Evolutionary conservation across 2,888 invertebrate species (phyloP).

Genomic region (Chymomyza amoena): DNA sequence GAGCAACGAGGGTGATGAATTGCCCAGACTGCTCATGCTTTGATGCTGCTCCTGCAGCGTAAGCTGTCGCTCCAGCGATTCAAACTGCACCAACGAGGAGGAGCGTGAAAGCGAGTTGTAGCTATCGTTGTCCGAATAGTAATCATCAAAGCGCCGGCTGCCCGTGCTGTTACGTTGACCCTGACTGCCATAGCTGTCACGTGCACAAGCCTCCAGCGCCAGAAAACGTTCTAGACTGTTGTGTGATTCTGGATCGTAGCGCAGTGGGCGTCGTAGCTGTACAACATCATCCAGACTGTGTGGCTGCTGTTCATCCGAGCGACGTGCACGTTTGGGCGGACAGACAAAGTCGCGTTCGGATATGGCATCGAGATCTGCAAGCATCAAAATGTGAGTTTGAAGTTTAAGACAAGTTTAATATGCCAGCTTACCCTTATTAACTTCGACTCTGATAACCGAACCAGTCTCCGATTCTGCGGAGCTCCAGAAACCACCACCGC

Average conservation of each 20-base stretch:
- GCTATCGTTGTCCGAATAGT: constrained; percentile 78
- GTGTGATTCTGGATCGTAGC: constrained; percentile 55
- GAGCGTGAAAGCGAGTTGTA: constrained; percentile 86
- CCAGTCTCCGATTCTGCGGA: constrained; percentile 89
- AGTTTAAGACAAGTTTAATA: background rate
- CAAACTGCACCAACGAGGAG: constrained; percentile 90
- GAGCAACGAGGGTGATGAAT: constrained; percentile 77
- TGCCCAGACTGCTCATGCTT: constrained; percentile 74
- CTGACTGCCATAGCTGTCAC: constrained; percentile 65
- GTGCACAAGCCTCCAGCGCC: constrained; percentile 58
- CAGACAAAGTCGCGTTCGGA: constrained; percentile 88
- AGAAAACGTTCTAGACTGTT: constrained; percentile 71
- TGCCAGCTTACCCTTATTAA: constrained; percentile 74
- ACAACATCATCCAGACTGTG: constrained; percentile 62
- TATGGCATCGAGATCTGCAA: constrained; percentile 77
- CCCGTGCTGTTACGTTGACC: constrained; percentile 67
- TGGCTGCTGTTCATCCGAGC: constrained; percentile 79
- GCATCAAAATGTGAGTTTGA: background rate
- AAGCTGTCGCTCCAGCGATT: constrained; percentile 87
- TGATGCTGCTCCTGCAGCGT: constrained; percentile 80
- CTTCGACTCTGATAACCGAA: constrained; percentile 87
- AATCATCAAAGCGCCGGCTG: constrained; percentile 77
- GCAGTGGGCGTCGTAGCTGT: constrained; percentile 54
- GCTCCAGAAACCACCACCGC: constrained; percentile 75
- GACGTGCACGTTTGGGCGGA: constrained; percentile 86